Conservation (phyloP, 2,113 vertebrate genomes). For the Butastur rufipennis region DNA sequence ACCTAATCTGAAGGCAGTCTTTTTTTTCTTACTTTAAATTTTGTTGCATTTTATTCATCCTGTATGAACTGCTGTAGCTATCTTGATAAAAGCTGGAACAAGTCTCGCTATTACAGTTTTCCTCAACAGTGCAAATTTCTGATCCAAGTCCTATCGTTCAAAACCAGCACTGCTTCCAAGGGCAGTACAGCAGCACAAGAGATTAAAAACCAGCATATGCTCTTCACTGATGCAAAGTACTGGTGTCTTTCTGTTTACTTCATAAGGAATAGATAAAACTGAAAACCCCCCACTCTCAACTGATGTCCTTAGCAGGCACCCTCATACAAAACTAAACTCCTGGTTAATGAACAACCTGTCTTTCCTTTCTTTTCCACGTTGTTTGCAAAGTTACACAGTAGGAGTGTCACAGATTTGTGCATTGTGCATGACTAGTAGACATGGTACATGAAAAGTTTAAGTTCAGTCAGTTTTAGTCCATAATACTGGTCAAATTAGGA, state of each 20-base stretch:
- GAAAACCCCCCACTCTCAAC: not conserved
- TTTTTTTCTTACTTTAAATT: not conserved
- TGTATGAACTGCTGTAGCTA: not conserved
- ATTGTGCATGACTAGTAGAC: not conserved
- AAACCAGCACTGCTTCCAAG: not conserved
- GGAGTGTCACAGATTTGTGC: not conserved
- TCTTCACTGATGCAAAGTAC: not conserved
- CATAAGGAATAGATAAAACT: not conserved
- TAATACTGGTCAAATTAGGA: not conserved
- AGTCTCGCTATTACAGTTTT: not conserved
- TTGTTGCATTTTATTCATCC: not conserved
- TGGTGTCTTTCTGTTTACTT: not conserved
- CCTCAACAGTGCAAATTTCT: not conserved
- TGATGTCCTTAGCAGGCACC: not conserved
- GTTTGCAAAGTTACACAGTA: not conserved
- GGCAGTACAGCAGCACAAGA: not conserved
- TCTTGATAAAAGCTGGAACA: not conserved
- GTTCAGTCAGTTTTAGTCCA: not conserved
- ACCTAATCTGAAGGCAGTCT: not conserved
- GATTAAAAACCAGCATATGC: not conserved
- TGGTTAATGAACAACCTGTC: not conserved
- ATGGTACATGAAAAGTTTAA: not conserved
- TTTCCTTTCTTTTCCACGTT: not conserved
- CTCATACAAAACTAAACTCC: not conserved
- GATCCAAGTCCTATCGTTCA: rapidly evolving